Evolutionary conservation across 2,797 vertebrate genomes (phyloP).

Genomic region (Rhynchonycteris naso): DNA sequence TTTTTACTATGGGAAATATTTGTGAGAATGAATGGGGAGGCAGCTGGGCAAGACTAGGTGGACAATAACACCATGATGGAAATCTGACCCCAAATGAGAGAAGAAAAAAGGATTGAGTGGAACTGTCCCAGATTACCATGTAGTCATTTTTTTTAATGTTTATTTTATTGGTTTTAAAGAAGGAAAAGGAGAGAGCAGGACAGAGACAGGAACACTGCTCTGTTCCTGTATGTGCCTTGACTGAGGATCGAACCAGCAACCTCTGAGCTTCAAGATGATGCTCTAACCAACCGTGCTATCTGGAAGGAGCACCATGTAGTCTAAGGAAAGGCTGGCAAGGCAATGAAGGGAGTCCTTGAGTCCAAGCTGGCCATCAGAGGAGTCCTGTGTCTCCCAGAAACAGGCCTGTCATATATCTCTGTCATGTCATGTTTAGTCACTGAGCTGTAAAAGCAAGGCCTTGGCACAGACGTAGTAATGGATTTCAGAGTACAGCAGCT

Average conservation of each 20-base stretch:
- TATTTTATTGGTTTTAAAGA: too few species aligned
- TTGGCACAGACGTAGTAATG: not conserved
- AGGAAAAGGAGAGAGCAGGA: too few species aligned
- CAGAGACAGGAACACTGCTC: too few species aligned
- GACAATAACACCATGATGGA: not conserved
- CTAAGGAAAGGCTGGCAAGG: not conserved
- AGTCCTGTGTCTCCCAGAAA: constrained; percentile 13
- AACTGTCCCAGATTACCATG: not conserved
- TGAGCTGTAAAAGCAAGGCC: not conserved
- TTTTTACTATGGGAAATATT: constrained; percentile 6
- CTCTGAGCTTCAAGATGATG: too few species aligned
- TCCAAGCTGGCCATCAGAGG: not conserved
- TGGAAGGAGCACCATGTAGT: not conserved
- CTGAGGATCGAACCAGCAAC: too few species aligned
- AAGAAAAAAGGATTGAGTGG: not conserved
- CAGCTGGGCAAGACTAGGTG: not conserved
- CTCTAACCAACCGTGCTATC: too few species aligned
- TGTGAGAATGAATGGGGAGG: not conserved
- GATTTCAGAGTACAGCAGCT: constrained; percentile 21
- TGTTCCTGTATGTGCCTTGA: too few species aligned
- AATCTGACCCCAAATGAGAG: not conserved
- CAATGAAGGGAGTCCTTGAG: not conserved
- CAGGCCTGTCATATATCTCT: not conserved
- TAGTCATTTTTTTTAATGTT: not conserved
- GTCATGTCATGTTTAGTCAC: not conserved